A percentile compares a stretch with the other conserved stretches of the same genome.
Conservation (phyloP, 2,113 vertebrate species). For the Cynocephalus volans region DNA sequence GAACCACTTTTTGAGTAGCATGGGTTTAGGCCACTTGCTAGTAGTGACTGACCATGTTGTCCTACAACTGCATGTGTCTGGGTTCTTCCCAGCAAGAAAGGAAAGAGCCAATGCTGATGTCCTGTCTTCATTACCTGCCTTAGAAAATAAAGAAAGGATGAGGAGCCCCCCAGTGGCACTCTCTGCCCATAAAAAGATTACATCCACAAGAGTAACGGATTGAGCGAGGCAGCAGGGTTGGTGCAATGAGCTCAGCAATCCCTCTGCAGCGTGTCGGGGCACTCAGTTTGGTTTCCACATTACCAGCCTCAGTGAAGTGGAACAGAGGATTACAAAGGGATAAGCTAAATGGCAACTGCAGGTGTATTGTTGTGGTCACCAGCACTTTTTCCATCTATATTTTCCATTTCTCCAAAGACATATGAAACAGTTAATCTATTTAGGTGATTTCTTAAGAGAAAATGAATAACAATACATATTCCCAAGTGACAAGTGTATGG, state of each 20-base stretch:
- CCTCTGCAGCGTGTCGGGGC: not conserved
- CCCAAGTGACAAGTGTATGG: not conserved
- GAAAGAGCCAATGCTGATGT: not conserved
- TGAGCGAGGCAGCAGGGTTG: not conserved
- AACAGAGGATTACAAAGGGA: constrained; percentile 60
- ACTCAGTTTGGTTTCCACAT: constrained; percentile 1
- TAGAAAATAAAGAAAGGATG: not conserved
- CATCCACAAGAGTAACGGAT: not conserved
- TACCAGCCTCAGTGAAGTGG: constrained; percentile 51
- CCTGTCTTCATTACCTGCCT: not conserved
- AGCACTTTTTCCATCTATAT: constrained; percentile 62
- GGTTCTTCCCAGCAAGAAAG: not conserved
- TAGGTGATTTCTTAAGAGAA: constrained; percentile 73
- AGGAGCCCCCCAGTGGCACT: not conserved
- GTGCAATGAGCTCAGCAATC: not conserved
- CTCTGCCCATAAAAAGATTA: not conserved
- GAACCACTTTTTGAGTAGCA: not conserved
- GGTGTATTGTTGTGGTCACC: constrained; percentile 65
- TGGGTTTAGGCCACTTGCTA: not conserved
- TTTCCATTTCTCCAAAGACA: constrained; percentile 72
- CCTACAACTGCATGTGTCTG: not conserved
- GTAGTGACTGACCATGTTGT: not conserved
- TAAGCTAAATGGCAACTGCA: constrained; percentile 22
- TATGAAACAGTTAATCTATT: constrained; percentile 68
- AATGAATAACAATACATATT: constrained; percentile 66